These are phyloP conservation scores for Odontocolon sp. DNA, from an alignment of 2,888 invertebrate species.

Conservation along the genomic window DNA sequence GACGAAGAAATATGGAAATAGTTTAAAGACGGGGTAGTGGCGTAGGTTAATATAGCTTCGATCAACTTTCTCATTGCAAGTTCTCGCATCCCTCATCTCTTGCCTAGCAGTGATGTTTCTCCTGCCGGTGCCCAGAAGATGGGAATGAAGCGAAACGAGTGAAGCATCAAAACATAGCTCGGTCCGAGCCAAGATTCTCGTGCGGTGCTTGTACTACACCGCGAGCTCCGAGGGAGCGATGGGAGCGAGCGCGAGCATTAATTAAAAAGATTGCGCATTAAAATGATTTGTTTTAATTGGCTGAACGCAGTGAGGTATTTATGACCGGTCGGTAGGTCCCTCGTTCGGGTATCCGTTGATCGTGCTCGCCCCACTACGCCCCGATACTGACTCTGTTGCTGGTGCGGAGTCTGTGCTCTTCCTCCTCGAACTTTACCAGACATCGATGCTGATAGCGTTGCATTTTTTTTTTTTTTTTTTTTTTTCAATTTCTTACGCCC, in stretches of 20 bases:
- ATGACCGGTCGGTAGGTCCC: constrained; percentile 76
- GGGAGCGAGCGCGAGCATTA: constrained; percentile 79
- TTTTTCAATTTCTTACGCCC: constrained; percentile 48
- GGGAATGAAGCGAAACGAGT: constrained; percentile 59
- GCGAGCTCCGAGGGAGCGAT: constrained; percentile 65
- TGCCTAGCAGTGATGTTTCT: constrained; percentile 16
- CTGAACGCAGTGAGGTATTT: constrained; percentile 80
- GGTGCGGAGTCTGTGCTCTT: constrained; percentile 30
- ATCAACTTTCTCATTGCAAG: not conserved
- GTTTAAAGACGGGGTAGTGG: too few relatives aligned
- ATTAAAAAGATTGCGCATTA: constrained; percentile 81
- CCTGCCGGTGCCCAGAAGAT: constrained; percentile 38
- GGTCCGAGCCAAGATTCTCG: constrained; percentile 37
- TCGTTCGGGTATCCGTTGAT: constrained; percentile 72
- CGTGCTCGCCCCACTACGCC: constrained; percentile 64
- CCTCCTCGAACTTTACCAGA: constrained; percentile 54
- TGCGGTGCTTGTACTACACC: constrained; percentile 52
- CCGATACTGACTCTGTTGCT: constrained; percentile 28
- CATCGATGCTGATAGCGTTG: constrained; percentile 20
- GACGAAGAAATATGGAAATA: too few relatives aligned
- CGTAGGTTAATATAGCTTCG: constrained; percentile 5
- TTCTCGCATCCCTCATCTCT: constrained; percentile 42
- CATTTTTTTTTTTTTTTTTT: constrained; percentile 58
- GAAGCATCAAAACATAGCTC: constrained; percentile 56
- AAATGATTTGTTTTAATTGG: constrained; percentile 82